Evolutionary conservation across 2,888 invertebrate species (phyloP).

Genomic region (Choristoneura rosaceana): DNA sequence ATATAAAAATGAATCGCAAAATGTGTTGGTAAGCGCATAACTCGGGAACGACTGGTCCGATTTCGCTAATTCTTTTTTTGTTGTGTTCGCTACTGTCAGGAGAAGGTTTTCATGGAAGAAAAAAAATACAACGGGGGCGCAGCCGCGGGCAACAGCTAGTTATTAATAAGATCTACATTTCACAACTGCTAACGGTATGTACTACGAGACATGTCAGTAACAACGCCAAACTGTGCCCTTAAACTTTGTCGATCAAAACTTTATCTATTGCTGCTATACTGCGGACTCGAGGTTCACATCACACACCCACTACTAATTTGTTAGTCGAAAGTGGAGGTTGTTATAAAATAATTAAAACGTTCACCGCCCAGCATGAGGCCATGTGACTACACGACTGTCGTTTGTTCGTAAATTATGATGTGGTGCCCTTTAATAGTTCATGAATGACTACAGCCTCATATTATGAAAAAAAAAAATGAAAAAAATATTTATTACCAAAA

Average conservation of each 20-base stretch:
- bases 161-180: neutral
- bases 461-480: too few relatives aligned
- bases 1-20: too few relatives aligned
- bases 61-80: too few relatives aligned
- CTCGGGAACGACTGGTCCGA: too few relatives aligned
- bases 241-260: constrained; percentile 79
- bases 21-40: too few relatives aligned
- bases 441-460: neutral
- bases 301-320: constrained; percentile 32
- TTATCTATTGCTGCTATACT: constrained; percentile 67
- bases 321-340: constrained; percentile 21
- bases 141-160: too few relatives aligned
- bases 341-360: constrained; percentile 23
- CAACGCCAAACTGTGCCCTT: constrained; percentile 59
- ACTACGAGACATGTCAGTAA: constrained; percentile 46
- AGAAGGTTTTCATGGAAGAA: too few relatives aligned
- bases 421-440: neutral
- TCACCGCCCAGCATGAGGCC: neutral
- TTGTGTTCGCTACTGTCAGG: too few relatives aligned
- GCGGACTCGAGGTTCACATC: constrained; percentile 44
- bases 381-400: neutral
- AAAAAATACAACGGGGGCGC: too few relatives aligned
- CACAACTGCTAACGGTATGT: neutral
- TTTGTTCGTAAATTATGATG: neutral
- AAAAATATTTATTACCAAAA: too few relatives aligned